These are phyloP conservation scores for Drosophila stalkeri DNA, from an alignment of 2,888 invertebrate species.

Conservation along the genomic window DNA sequence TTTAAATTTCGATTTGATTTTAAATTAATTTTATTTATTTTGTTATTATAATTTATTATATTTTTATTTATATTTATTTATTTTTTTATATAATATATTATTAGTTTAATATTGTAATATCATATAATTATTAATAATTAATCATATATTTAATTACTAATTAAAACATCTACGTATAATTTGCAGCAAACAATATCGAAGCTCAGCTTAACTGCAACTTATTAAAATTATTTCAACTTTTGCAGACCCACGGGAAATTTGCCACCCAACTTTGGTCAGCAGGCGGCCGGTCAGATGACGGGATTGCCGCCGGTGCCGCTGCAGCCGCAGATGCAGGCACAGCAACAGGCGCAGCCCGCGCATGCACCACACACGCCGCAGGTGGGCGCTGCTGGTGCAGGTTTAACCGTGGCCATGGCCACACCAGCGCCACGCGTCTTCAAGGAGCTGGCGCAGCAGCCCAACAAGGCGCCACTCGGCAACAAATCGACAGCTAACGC, in stretches of 20 bases:
- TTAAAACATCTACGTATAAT: too few relatives aligned
- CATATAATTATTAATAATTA: too few relatives aligned
- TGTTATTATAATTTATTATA: too few relatives aligned
- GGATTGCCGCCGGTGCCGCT: conserved; percentile 65
- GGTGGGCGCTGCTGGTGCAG: conserved; percentile 65
- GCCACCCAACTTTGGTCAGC: conserved; percentile 79
- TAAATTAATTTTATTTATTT: too few relatives aligned
- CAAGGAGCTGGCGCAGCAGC: conserved; percentile 84
- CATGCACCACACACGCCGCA: conserved; percentile 49
- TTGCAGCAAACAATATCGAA: too few relatives aligned
- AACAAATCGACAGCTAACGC: conserved; percentile 17
- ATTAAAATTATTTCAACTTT: too few relatives aligned
- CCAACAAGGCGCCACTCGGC: conserved; percentile 49
- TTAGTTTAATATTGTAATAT: too few relatives aligned
- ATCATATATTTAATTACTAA: too few relatives aligned
- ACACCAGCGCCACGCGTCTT: conserved; percentile 84
- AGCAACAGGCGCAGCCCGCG: conserved; percentile 42
- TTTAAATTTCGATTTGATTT: too few relatives aligned
- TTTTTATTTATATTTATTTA: too few relatives aligned
- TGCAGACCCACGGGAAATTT: conserved; percentile 86
- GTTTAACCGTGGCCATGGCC: conserved; percentile 83
- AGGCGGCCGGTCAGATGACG: conserved; percentile 66
- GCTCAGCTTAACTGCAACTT: too few relatives aligned
- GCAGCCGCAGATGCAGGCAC: conserved; percentile 47
- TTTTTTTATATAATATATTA: too few relatives aligned